Evolutionary conservation across 2,797 vertebrate species (phyloP), one percentile per base, ranked within the genome.

Genomic region (Austrolebias charrua): DNA sequence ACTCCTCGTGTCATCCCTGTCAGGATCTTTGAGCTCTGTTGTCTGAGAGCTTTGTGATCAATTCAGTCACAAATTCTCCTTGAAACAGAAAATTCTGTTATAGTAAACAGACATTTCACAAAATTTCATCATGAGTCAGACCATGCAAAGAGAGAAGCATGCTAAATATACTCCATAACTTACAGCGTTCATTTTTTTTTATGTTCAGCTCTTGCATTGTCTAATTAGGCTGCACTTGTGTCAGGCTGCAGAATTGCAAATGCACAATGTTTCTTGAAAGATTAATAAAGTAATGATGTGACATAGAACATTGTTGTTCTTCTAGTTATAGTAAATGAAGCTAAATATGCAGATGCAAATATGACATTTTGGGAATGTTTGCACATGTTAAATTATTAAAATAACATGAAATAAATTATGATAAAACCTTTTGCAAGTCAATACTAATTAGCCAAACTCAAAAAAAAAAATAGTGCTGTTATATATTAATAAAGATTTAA

Each of bases 121-220:
- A 65, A 72, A 71, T 87, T 80, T 74, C 81, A 85, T 88, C 83
- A 87, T 82, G 66, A 78, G 75, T 70, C 63, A 70, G 61, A 74
- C 35, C 44, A 57, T 67, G 74, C 44, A 66, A 10, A 2, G n/a
- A n/a, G 50, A 67, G 54, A 60, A 63, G 72, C 60, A 47, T 57
- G 53, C 58, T 5, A 16, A 57, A 20, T 66, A 19, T 55, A 71
- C 40, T 63, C 52, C 44, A 58, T 67, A 71, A 77, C 68, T 69
- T 70, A 46, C 55, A 0, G 20, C 52, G 52, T 69, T 83, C 44
- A 47, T n/a, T 78, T 43, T 44, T 4, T n/a, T 10, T 2, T 48
- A 66, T 46, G 50, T 57, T 47, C 60, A 73, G 61, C 60, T 68
- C 55, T 1, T 76, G 65, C 59, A 60, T 83, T 58, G 77, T 78